A percentile compares a stretch with the other conserved stretches of the same genome.
phyloP scores from a whole-genome alignment of 1,140 invertebrate genomes.

The Cataglyphis hispanica region DNA sequence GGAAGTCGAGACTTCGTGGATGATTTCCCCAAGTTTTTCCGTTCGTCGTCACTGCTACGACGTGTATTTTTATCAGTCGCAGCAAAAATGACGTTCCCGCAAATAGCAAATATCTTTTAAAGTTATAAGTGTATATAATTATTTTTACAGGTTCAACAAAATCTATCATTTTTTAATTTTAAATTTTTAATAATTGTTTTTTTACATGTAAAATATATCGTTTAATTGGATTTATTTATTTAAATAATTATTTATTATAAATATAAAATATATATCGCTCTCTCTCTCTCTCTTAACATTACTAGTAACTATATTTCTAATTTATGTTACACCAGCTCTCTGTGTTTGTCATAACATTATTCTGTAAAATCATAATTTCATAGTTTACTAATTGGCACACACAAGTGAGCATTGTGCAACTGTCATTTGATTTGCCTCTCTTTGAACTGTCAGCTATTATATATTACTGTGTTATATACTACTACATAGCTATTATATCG shows the following conservation, averaged over 20 bases:
- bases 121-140: neutral
- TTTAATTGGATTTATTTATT: neutral
- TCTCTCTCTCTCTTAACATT: conserved; percentile 1
- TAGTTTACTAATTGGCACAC: conserved; percentile 21
- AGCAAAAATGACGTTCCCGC: neutral
- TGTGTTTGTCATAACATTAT: neutral
- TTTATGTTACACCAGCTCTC: neutral
- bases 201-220: neutral
- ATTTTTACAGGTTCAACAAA: neutral
- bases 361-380: conserved; percentile 12
- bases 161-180: neutral
- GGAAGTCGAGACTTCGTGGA: neutral
- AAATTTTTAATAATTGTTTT: neutral
- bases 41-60: neutral
- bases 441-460: conserved; percentile 23
- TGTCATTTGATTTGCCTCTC: conserved; percentile 12
- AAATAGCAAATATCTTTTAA: neutral
- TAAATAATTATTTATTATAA: neutral
- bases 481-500: neutral
- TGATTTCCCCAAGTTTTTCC: conserved; percentile 35
- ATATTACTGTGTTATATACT: too few species aligned
- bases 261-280: conserved; percentile 1
- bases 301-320: neutral
- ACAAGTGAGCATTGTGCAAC: neutral
- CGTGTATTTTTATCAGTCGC: conserved; percentile 5